Conservation (phyloP, 2,888 invertebrate species). For the Drosophila fulvimacula region DNA sequence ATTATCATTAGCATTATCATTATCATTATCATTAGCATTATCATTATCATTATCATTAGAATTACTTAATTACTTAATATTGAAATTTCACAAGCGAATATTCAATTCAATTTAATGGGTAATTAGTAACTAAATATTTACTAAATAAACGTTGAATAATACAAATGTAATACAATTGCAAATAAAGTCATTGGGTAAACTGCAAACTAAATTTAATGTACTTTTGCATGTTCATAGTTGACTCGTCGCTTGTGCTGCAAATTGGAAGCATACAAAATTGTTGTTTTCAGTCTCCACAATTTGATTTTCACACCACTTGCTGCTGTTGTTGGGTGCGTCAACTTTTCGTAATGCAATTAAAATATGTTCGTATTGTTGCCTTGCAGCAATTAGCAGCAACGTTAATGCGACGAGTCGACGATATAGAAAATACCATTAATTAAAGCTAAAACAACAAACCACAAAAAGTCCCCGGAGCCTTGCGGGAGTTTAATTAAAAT, state of each 20-base stretch:
- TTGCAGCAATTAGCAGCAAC: conserved; percentile 48
- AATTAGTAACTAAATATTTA: background rate
- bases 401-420: conserved; percentile 30
- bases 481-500: conserved; percentile 58
- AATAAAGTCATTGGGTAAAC: background rate
- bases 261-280: conserved; percentile 2
- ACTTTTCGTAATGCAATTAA: conserved; percentile 46
- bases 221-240: conserved; percentile 8
- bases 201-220: background rate
- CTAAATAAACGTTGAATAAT: background rate
- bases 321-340: conserved; percentile 1
- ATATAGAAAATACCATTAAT: conserved; percentile 47
- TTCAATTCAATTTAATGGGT: background rate
- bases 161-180: background rate
- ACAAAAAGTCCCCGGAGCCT: conserved; percentile 24
- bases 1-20: background rate
- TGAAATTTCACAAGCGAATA: background rate
- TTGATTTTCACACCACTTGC: conserved; percentile 17
- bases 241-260: background rate
- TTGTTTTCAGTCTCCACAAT: background rate
- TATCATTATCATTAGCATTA: background rate
- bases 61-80: background rate
- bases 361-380: conserved; percentile 39
- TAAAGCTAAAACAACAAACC: conserved; percentile 43
- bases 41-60: background rate